phyloP scores from a whole-genome alignment of 1,140 invertebrate species.

The Drosophila simulans region DNA sequence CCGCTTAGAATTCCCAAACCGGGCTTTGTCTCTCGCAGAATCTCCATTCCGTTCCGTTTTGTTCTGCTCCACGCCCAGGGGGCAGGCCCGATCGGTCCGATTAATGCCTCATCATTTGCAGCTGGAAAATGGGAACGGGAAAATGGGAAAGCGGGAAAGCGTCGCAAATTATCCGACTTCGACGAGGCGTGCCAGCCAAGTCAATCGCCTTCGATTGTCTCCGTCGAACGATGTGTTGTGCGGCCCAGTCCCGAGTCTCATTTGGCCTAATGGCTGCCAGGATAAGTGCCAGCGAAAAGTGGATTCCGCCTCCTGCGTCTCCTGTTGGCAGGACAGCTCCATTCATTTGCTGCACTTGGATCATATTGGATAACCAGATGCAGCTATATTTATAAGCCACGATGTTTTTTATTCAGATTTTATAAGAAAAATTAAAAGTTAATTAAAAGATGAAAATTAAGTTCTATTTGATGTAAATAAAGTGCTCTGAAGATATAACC shows the following conservation, averaged over 20 bases:
- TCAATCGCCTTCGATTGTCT: slow-evolving; percentile 53
- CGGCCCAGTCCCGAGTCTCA: slow-evolving; percentile 26
- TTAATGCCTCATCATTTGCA: slow-evolving; percentile 78
- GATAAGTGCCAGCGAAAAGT: slow-evolving; percentile 21
- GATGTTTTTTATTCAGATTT: neutral
- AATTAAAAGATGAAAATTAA: no score
- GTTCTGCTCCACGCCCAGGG: slow-evolving; percentile 60
- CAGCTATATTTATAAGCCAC: neutral
- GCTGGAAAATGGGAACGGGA: slow-evolving; percentile 20
- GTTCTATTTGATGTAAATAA: no score
- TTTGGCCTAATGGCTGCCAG: slow-evolving; percentile 42
- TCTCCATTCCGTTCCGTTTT: slow-evolving; percentile 33
- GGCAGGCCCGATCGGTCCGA: slow-evolving; percentile 58
- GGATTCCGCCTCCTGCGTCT: neutral
- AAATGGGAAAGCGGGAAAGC: slow-evolving; percentile 16
- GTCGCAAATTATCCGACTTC: slow-evolving; percentile 59
- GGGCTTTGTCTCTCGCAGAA: slow-evolving; percentile 23
- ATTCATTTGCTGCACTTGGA: slow-evolving; percentile 13
- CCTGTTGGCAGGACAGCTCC: neutral
- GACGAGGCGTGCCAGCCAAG: slow-evolving; percentile 39
- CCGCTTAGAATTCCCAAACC: slow-evolving; percentile 44
- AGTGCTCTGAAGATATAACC: no score
- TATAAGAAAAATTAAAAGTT: no score
- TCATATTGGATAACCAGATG: neutral
- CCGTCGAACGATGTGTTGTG: slow-evolving; percentile 22